Percentiles rank a stretch among this genome's conserved stretches.
phyloP scores from a whole-genome alignment of 37 sponge, comb jelly and placozoan species.

The Geodia barretti region DNA sequence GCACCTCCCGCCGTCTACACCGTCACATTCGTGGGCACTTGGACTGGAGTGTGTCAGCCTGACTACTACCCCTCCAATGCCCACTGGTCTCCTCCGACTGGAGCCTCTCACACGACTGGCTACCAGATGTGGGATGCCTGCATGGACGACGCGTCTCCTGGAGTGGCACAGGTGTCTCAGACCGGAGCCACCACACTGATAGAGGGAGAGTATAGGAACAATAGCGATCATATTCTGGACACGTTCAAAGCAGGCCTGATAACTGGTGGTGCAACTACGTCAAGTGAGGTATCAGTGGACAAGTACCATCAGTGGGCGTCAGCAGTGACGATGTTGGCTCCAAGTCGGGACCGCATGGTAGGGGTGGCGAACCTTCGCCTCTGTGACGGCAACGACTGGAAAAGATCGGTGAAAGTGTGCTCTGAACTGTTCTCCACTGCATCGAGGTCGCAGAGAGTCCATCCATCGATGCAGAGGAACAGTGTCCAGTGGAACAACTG shows the following conservation, averaged over 20 bases:
- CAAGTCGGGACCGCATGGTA: slow-evolving; percentile 46
- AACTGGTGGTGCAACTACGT: slow-evolving; percentile 19
- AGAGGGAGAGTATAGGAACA: slow-evolving; percentile 18
- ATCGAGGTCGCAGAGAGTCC: slow-evolving; percentile 18
- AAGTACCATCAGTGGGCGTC: slow-evolving; percentile 17
- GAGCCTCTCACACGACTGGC: slow-evolving; percentile 41
- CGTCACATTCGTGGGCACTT: slow-evolving; percentile 43
- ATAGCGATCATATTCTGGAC: slow-evolving; percentile 20
- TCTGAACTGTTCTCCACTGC: slow-evolving; percentile 56
- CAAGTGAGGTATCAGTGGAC: slow-evolving; percentile 1
- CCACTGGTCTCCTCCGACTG: slow-evolving; percentile 68
- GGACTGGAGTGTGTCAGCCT: slow-evolving; percentile 36
- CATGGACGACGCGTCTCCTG: slow-evolving; percentile 33
- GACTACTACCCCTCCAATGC: slow-evolving; percentile 18
- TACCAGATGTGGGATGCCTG: slow-evolving; percentile 59
- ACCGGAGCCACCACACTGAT: slow-evolving; percentile 15
- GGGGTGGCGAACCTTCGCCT: slow-evolving; percentile 42
- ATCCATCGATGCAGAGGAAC: slow-evolving; percentile 2
- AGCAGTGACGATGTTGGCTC: slow-evolving; percentile 35
- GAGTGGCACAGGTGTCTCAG: slow-evolving; percentile 47
- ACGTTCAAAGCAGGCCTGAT: slow-evolving; percentile 1
- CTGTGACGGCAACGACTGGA: slow-evolving; percentile 42
- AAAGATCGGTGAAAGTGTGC: slow-evolving; percentile 36
- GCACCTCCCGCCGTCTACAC: slow-evolving; percentile 1
- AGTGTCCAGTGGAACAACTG: slow-evolving; percentile 44